Evolutionary conservation across 92 coral and sea anemone species (phyloP), one percentile per base, ranked within the genome.

Genomic region (Phenganax marumi): DNA sequence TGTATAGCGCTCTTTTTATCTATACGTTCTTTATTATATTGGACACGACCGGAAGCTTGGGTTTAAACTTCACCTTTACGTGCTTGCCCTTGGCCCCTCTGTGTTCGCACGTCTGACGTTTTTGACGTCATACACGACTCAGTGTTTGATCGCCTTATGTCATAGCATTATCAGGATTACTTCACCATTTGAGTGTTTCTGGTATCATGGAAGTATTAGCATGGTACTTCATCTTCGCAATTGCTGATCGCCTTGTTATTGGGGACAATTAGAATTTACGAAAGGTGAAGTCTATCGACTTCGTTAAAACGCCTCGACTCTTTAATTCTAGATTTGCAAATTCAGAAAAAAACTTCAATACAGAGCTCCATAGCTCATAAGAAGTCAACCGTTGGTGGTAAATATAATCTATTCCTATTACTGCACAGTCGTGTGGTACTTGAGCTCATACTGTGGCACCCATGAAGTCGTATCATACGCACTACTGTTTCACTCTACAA

Each of bases 401-500:
- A 66, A 66, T 66, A 33, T 66, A 66, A 66, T 25, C 72, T 33
- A 25, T 25, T 21, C 72, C 25, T 21, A 66, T 66, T 66, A 66
- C 17, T 66, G 72, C 72, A 24, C 72, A 66, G 72, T 66, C 18
- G 72, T 66, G 49, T 5, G 17, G 72, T 66, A 66, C 49, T 66
- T 66, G 49, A 66, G 72, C 72, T 7, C 72, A 66, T n/a, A 66
- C 72, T 66, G 72, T 66, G 72, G n/a, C 72, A 66, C 72, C 7
- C 19, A 25, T 66, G 72, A 33, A 49, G 72, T 33, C 72, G 3
- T 10, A 3, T 0, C 14, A 10, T 10, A 66, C 3, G 43, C 72
- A 66, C 72, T 19, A n/a, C n/a, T 25, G 43, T n/a, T n/a, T n/a
- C 3, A 25, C n/a, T n/a, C 2, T 7, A 66, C 10, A 12, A 0